A percentile compares a stretch with the other conserved stretches of the same genome.
phyloP scores from a whole-genome alignment of 2,797 vertebrate species.

The Clarias platycephalus region DNA sequence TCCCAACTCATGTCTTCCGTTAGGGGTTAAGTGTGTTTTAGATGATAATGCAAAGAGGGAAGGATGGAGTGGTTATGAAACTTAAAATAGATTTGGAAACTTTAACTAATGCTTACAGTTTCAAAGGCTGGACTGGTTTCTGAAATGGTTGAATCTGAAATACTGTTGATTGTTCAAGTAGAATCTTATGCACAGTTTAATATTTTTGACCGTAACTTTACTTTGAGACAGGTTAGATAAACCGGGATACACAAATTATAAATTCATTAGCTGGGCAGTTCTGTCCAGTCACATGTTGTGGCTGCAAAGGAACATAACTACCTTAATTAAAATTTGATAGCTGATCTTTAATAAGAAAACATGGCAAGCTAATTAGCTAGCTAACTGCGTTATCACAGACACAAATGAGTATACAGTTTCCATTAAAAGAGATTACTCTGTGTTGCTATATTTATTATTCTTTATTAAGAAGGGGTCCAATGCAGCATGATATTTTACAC shows the following conservation, averaged over 20 bases:
- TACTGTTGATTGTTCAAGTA: no score
- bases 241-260: not conserved
- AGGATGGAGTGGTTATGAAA: slow-evolving; percentile 23
- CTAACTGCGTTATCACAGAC: not conserved
- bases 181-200: not conserved
- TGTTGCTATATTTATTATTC: not conserved
- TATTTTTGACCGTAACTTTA: not conserved
- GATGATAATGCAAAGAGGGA: slow-evolving; percentile 37
- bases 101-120: slow-evolving; percentile 6
- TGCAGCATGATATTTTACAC: not conserved
- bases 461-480: not conserved
- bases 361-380: not conserved
- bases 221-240: not conserved
- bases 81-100: slow-evolving; percentile 21
- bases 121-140: not conserved
- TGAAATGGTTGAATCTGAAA: not conserved
- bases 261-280: not conserved
- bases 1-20: slow-evolving; percentile 42
- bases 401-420: not conserved
- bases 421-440: not conserved
- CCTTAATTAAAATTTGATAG: not conserved
- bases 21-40: slow-evolving; percentile 37
- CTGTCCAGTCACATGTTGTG: not conserved
- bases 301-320: not conserved
- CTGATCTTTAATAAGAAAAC: not conserved